Base-by-base conservation (phyloP, 1,140 invertebrate species). In the Calosoma granatense region DNA sequence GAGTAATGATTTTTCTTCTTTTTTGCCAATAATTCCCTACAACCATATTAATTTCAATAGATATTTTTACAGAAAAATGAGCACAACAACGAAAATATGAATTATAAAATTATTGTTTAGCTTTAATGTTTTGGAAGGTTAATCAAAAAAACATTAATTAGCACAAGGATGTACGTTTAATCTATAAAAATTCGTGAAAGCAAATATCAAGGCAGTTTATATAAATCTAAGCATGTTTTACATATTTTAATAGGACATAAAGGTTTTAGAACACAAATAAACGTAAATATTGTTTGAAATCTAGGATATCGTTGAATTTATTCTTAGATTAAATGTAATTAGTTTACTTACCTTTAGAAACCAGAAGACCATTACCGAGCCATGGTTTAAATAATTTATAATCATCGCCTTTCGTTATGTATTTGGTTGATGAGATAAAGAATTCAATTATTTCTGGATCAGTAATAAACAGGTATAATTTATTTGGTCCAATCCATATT, bases 1-100 rank as follows among this genome's bases (percentile, higher is more conserved):
- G 91, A 1, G 91, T 94, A 2, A 95, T 17, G 51, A 87, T 68
- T 68, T 84, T 85, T 11, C 86, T 66, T 56, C 83, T 71, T 0
- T 61, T 64, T 30, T 75, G 72, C 85, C 85, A 88, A 72, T 84
- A 83, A 2, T 70, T 67, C 20, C 82, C 81, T 71, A 47, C 26
- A n/a, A 36, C 15, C 41, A 47, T 47, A 47, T 47, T 47, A 17
- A 47, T 12, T 47, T n/a, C n/a, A n/a, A n/a, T n/a, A n/a, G n/a
- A n/a, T n/a, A n/a, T n/a, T n/a, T n/a, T n/a, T n/a, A n/a, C n/a
- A n/a, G n/a, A n/a, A n/a, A n/a, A n/a, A n/a, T n/a, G n/a, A n/a
- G n/a, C n/a, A n/a, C n/a, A n/a, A n/a, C n/a, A n/a, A n/a, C n/a
- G n/a, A n/a, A n/a, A n/a, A n/a, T n/a, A n/a, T n/a, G n/a, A n/a